These are phyloP conservation scores for Amiota communis DNA, from an alignment of 2,888 invertebrate genomes.

Conservation along the genomic window DNA sequence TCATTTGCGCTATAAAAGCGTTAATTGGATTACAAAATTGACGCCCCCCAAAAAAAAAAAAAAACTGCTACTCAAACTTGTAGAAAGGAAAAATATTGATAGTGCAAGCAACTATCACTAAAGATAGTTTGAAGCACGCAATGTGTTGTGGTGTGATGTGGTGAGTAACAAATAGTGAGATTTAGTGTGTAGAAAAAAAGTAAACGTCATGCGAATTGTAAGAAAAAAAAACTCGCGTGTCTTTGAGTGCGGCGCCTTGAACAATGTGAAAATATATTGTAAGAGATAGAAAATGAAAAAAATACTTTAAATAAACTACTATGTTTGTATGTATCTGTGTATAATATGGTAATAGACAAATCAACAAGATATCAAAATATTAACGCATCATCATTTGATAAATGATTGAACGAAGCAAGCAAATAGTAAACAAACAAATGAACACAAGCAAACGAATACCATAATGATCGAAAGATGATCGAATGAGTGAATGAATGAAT, in stretches of 20 bases:
- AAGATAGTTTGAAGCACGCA: background rate
- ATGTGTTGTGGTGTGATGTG: background rate
- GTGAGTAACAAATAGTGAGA: background rate
- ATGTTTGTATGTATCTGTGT: background rate
- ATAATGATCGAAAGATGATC: background rate
- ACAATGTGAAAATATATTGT: background rate
- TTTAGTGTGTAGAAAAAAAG: background rate
- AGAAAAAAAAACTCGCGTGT: conserved; percentile 18
- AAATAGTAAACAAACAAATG: background rate
- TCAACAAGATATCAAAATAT: background rate
- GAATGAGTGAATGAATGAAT: conserved; percentile 3
- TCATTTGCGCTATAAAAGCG: conserved; percentile 57
- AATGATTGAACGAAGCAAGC: conserved; percentile 3
- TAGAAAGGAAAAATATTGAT: conserved; percentile 10
- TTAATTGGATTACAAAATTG: conserved; percentile 62
- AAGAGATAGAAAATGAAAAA: no score
- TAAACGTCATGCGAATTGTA: conserved; percentile 18
- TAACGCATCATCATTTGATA: background rate
- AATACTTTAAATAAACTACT: background rate
- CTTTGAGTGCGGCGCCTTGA: background rate
- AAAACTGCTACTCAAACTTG: conserved; percentile 54
- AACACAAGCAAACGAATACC: background rate
- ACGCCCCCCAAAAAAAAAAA: conserved; percentile 44
- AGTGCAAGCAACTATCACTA: background rate
- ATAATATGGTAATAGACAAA: background rate